Evolutionary conservation across 2,797 vertebrate genomes (phyloP).

Genomic region (Lacerta agilis): DNA sequence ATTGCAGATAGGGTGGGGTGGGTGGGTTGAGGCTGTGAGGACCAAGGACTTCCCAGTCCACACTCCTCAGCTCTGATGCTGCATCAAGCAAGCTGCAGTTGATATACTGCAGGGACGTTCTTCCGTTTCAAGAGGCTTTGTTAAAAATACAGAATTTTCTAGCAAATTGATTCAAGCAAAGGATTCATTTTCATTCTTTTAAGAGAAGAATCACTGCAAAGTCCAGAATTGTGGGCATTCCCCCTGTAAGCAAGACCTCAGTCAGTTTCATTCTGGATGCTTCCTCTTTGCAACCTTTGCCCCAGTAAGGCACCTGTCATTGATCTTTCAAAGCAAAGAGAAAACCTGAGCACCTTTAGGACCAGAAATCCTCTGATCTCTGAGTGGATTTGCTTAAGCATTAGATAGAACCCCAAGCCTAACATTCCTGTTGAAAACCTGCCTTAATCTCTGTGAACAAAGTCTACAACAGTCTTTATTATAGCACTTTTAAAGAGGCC

Average conservation of each 20-base stretch:
- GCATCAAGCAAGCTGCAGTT: neutral
- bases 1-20: neutral
- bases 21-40: neutral
- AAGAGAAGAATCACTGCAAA: neutral
- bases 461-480: slow-evolving; percentile 4
- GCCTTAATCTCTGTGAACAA: neutral
- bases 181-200: neutral
- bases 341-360: neutral
- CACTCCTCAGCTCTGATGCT: neutral
- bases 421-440: neutral
- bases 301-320: neutral
- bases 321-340: slow-evolving; percentile 4
- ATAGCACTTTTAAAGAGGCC: neutral
- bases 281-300: neutral
- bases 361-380: neutral
- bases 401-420: neutral
- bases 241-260: neutral
- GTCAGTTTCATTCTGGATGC: neutral
- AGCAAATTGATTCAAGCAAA: neutral
- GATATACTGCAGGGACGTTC: neutral
- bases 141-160: neutral
- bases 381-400: neutral
- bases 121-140: neutral
- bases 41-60: neutral
- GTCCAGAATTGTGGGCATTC: neutral